These are phyloP conservation scores for Rhynchomys soricoides DNA, from an alignment of 2,113 vertebrate genomes.

Conservation along the genomic window DNA sequence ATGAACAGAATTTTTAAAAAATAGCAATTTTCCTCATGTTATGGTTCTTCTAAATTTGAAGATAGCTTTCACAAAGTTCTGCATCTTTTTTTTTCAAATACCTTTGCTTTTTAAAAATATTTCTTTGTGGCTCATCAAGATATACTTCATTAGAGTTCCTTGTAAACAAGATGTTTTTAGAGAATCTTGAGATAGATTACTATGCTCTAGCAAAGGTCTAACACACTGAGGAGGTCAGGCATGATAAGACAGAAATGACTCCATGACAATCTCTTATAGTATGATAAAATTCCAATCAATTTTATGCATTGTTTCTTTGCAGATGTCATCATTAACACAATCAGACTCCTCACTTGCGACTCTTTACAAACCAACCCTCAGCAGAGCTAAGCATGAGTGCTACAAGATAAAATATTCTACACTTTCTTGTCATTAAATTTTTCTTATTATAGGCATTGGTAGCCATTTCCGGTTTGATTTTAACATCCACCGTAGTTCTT, in stretches of 20 bases:
- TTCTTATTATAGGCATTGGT: not conserved
- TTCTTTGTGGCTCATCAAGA: not conserved
- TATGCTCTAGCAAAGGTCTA: not conserved
- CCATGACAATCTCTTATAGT: not conserved
- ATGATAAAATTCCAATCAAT: not conserved
- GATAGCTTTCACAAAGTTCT: not conserved
- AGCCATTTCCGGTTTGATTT: not conserved
- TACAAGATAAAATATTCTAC: not conserved
- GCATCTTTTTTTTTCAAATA: not conserved
- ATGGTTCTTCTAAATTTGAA: not conserved
- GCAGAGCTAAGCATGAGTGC: not conserved
- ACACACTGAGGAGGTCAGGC: not conserved
- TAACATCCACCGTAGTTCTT: not conserved
- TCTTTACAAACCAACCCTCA: not conserved
- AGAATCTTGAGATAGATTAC: not conserved
- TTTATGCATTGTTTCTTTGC: not conserved
- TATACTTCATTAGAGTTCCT: not conserved
- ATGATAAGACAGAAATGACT: not conserved
- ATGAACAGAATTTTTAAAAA: not conserved
- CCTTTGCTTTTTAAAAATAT: not conserved
- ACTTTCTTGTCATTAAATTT: not conserved
- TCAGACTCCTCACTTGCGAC: not conserved
- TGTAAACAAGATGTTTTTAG: not conserved
- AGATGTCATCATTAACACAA: not conserved
- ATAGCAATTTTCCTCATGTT: not conserved